Evolutionary conservation across 2,888 invertebrate genomes (phyloP), one percentile per base, ranked within the genome.

Genomic region (Lordiphosa fenestrarum): DNA sequence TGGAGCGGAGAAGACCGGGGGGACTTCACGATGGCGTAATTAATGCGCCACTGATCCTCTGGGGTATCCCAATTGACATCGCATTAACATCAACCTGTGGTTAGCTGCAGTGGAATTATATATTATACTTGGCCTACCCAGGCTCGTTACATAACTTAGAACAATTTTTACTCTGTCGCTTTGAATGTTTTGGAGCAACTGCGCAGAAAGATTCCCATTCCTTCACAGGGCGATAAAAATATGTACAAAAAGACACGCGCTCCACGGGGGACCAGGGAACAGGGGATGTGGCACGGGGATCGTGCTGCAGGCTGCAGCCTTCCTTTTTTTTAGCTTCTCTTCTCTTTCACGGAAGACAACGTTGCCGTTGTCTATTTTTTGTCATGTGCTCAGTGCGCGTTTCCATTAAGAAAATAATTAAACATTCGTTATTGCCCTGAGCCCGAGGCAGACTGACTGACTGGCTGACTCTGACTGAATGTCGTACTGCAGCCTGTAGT

Each of bases 351-450:
- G 83, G 80, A 83, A 83, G 69, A 73, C 69, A 66, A 52, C 55
- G 57, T 53, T 42, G 58, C 6, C 25, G 56, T 64, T 74, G 55
- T 75, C 71, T 71, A 69, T 58, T 66, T 69, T 58, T 55, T 67
- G 84, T 84, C 80, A 71, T 84, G 75, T 82, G 75, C 69, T 70
- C 63, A 51, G 51, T 54, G 69, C 59, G 53, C 78, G 63, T 71
- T 84, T 84, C 75, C 83, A 84, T 81, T 84, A 84, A 74, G 80
- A 81, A 81, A 82, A 84, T 81, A 84, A 76, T 83, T 74, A 85
- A 69, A 76, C 74, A 68, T 76, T 84, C 76, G 73, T 67, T 72
- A 58, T 68, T 62, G 65, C 53, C 52, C 41, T 49, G 51, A 61
- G 50, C 54, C 57, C 25, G 38, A 25, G 53, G 53, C 52, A 41